phyloP scores from a whole-genome alignment of 2,888 invertebrate genomes.

The Xestobium rufovillosum region DNA sequence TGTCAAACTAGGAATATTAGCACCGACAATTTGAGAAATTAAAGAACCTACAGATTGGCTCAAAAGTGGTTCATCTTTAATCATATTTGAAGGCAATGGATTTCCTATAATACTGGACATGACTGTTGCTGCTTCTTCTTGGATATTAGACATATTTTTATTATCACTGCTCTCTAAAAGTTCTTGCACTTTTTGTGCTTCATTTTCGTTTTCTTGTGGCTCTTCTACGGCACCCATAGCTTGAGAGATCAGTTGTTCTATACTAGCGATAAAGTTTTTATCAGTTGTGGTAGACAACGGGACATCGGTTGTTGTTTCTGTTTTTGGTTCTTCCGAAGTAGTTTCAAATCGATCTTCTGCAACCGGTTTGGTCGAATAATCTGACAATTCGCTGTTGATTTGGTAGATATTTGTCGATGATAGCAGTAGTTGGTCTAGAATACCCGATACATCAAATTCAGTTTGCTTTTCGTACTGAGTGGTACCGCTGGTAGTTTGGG shows the following conservation, averaged over 20 bases:
- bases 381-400: slow-evolving; percentile 34
- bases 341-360: slow-evolving; percentile 16
- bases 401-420: slow-evolving; percentile 37
- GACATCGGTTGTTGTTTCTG: slow-evolving; percentile 6
- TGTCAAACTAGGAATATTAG: slow-evolving; percentile 20
- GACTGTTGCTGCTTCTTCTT: slow-evolving; percentile 27
- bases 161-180: slow-evolving; percentile 23
- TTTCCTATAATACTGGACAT: slow-evolving; percentile 23
- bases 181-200: slow-evolving; percentile 25
- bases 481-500: slow-evolving; percentile 6
- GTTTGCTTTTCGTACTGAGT: slow-evolving; percentile 19
- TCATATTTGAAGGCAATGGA: not conserved
- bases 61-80: slow-evolving; percentile 15
- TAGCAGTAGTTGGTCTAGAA: slow-evolving; percentile 33
- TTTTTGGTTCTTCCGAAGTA: slow-evolving; percentile 16
- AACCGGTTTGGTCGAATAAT: slow-evolving; percentile 11
- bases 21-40: slow-evolving; percentile 31
- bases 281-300: slow-evolving; percentile 28
- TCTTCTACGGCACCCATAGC: slow-evolving; percentile 30
- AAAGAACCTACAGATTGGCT: slow-evolving; percentile 31
- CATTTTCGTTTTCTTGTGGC: slow-evolving; percentile 20
- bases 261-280: slow-evolving; percentile 32
- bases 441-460: no score
- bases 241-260: slow-evolving; percentile 36
- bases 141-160: slow-evolving; percentile 27